These are phyloP conservation scores for Vultur gryphus DNA, from an alignment of 2,797 vertebrate genomes.

Conservation along the genomic window DNA sequence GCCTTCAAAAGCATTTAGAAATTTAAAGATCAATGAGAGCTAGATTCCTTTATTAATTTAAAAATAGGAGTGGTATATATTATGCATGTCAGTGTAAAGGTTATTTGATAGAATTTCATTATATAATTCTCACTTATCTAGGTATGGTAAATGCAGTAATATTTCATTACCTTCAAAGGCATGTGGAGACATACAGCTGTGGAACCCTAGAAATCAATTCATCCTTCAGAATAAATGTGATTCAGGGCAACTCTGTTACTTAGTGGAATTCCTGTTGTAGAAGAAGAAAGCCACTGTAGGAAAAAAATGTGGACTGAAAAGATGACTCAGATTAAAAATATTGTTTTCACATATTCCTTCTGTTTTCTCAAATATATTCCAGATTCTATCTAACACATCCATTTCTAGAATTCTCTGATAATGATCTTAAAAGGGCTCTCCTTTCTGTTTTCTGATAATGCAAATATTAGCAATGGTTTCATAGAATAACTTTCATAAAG, in stretches of 20 bases:
- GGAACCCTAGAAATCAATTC: neutral
- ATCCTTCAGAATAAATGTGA: neutral
- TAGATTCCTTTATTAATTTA: slow-evolving; percentile 1
- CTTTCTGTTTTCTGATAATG: neutral
- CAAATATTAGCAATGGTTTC: neutral
- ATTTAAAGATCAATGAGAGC: neutral
- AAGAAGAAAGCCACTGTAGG: neutral
- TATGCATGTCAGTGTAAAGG: neutral
- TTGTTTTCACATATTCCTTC: neutral
- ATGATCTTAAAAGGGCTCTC: neutral
- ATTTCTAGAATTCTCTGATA: neutral
- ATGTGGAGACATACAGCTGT: neutral
- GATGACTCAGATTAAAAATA: neutral
- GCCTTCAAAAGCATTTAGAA: neutral
- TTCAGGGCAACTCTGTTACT: neutral
- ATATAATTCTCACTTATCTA: neutral
- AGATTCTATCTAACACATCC: neutral
- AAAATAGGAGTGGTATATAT: neutral
- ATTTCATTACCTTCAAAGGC: neutral
- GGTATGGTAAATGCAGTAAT: neutral
- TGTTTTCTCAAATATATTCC: neutral
- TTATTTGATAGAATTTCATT: neutral
- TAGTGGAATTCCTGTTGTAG: neutral
- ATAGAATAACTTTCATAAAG: neutral
- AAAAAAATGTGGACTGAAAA: neutral